These are phyloP conservation scores for Rhyacophila evoluta DNA, from an alignment of 2,888 invertebrate genomes.

Conservation along the genomic window DNA sequence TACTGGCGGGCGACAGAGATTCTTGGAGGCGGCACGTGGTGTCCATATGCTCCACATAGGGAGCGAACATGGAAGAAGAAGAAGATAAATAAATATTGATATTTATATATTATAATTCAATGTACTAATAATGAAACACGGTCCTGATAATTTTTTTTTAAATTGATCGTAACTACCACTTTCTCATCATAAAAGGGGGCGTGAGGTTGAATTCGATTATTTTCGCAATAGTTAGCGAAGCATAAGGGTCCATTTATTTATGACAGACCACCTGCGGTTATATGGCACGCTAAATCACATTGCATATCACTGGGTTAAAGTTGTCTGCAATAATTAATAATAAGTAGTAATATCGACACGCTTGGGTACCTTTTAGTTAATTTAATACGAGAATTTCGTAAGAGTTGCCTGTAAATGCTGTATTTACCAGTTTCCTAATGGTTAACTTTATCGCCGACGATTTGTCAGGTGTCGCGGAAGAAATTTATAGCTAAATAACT, in stretches of 20 bases:
- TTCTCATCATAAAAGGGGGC: neutral
- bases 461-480: neutral
- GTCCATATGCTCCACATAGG: too few relatives aligned
- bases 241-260: slow-evolving; percentile 3
- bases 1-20: too few relatives aligned
- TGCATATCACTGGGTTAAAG: slow-evolving; percentile 18
- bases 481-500: slow-evolving; percentile 2
- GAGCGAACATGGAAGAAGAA: too few relatives aligned
- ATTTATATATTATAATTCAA: too few relatives aligned
- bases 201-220: neutral
- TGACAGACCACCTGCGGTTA: slow-evolving; percentile 13
- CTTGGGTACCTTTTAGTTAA: slow-evolving; percentile 6
- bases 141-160: too few relatives aligned
- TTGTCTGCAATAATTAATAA: slow-evolving; percentile 21
- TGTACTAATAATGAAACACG: too few relatives aligned
- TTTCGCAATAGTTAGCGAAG: slow-evolving; percentile 15
- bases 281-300: neutral
- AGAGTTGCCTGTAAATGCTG: neutral
- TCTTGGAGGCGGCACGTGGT: too few relatives aligned
- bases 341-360: slow-evolving; percentile 19
- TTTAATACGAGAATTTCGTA: slow-evolving; percentile 19
- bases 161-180: too few relatives aligned
- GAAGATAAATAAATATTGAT: too few relatives aligned
- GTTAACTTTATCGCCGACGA: slow-evolving; percentile 12
- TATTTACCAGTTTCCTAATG: slow-evolving; percentile 22